Conservation (phyloP, 2,113 vertebrate species). For the Xenopus borealis region DNA sequence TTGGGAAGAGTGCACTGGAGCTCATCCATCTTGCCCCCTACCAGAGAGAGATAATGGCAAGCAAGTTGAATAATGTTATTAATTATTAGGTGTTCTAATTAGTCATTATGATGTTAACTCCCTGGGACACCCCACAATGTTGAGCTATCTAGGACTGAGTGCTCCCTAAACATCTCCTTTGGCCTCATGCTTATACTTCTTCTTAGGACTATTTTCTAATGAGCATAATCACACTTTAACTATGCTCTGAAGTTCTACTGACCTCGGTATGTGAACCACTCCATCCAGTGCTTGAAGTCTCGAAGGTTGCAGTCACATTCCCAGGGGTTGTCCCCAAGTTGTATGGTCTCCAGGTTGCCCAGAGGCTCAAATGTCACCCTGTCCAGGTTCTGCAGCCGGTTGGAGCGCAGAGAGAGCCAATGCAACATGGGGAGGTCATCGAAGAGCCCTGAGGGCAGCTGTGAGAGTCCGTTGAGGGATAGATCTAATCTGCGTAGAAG, state of each 20-base stretch:
- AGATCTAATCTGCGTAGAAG: constrained; percentile 85
- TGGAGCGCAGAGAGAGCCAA: constrained; percentile 87
- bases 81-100: too few relatives aligned
- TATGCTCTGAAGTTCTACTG: constrained; percentile 2
- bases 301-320: constrained; percentile 96
- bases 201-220: too few relatives aligned
- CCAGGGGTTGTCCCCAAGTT: constrained; percentile 94
- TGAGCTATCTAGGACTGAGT: too few relatives aligned
- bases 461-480: constrained; percentile 87
- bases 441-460: constrained; percentile 82
- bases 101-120: too few relatives aligned
- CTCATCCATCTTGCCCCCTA: constrained; percentile 93
- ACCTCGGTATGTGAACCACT: constrained; percentile 98
- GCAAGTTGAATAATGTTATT: too few relatives aligned
- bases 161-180: too few relatives aligned
- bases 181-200: too few relatives aligned
- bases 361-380: constrained; percentile 92
- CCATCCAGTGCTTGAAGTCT: constrained; percentile 98
- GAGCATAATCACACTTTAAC: too few relatives aligned
- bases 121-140: too few relatives aligned
- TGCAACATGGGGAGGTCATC: constrained; percentile 81
- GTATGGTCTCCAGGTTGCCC: constrained; percentile 82
- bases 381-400: constrained; percentile 87
- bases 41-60: background rate
- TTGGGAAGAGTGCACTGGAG: constrained; percentile 93